These are phyloP conservation scores for Bombus cullumanus DNA, from an alignment of 1,140 invertebrate species.

Conservation along the genomic window DNA sequence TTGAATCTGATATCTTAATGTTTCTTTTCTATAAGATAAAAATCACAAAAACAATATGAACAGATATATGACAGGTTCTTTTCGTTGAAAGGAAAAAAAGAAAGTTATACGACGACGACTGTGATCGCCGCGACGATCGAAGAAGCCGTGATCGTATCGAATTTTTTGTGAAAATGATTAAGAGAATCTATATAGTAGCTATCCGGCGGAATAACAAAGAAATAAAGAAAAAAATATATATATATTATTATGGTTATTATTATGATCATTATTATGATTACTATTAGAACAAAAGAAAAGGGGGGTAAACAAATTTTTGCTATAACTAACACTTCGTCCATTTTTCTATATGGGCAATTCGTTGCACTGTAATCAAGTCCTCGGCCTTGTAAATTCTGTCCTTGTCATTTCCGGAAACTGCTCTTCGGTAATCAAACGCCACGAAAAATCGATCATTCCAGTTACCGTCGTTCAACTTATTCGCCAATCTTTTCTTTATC, in stretches of 20 bases:
- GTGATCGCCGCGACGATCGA: conserved; percentile 56
- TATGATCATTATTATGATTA: conserved; percentile 53
- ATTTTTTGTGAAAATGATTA: conserved; percentile 49
- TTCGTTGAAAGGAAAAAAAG: neutral
- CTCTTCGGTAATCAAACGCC: conserved; percentile 22
- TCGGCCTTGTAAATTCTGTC: conserved; percentile 70
- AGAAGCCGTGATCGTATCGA: conserved; percentile 61
- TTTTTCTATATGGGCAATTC: conserved; percentile 75
- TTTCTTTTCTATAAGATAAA: neutral
- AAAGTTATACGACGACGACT: conserved; percentile 49
- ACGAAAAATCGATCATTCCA: conserved; percentile 7
- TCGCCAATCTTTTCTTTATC: no score
- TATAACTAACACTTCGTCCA: conserved; percentile 74
- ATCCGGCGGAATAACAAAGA: conserved; percentile 52
- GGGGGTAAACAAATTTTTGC: conserved; percentile 65
- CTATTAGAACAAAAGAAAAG: conserved; percentile 27
- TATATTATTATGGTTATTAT: conserved; percentile 45
- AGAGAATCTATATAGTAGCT: conserved; percentile 59
- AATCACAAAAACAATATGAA: neutral
- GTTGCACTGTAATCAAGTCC: conserved; percentile 68
- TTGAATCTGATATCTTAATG: neutral
- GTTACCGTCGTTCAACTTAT: neutral
- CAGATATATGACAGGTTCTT: neutral
- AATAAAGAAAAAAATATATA: conserved; percentile 55
- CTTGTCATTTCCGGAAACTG: conserved; percentile 54